Base-by-base conservation (phyloP, 2,888 invertebrate species). In the Trilocha varians region DNA sequence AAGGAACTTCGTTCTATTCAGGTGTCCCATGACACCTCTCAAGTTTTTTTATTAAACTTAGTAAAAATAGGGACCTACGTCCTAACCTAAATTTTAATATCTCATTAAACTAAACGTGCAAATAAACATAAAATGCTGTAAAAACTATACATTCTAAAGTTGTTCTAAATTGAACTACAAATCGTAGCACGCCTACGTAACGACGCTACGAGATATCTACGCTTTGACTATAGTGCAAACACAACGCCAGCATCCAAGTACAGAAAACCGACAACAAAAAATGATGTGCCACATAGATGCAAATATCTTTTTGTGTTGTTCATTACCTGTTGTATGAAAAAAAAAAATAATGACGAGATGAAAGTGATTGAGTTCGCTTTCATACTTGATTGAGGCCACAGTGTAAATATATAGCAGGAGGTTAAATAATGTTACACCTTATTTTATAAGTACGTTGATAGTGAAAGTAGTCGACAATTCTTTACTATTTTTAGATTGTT, bases 211-310 rank as follows among this genome's bases (percentile, higher is more conserved):
- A 38, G 6, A 39, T 39, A 14, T 35, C 36, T n/a, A 14, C 39
- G 60, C 70, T 62, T 55, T 49, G 36, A 44, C 43, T 62, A 49
- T 48, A 43, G 42, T 38, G 48, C 57, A 37, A 40, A 33, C 64
- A 43, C 50, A 41, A 50, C 35, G 41, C 36, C 49, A 45, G 52
- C 49, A 45, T 55, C 58, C 65, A 72, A 65, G 61, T 64, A 70
- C 59, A 73, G 69, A 65, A 61, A 45, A 57, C 58, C 58, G 60
- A 62, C 63, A 55, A 58, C 57, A 67, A 69, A 65, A 71, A 71
- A 76, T 69, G 78, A 80, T 79, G 80, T 80, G 72, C 73, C 72
- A 79, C 72, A 80, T 80, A 80, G 80, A 80, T 80, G 80, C 72
- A 69, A 73, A 77, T 70, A 73, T 72, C 55, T 76, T 76, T 72